Evolutionary conservation across 2,113 vertebrate species (phyloP), one percentile per base, ranked within the genome.

Genomic region (Malurus cyaneus): DNA sequence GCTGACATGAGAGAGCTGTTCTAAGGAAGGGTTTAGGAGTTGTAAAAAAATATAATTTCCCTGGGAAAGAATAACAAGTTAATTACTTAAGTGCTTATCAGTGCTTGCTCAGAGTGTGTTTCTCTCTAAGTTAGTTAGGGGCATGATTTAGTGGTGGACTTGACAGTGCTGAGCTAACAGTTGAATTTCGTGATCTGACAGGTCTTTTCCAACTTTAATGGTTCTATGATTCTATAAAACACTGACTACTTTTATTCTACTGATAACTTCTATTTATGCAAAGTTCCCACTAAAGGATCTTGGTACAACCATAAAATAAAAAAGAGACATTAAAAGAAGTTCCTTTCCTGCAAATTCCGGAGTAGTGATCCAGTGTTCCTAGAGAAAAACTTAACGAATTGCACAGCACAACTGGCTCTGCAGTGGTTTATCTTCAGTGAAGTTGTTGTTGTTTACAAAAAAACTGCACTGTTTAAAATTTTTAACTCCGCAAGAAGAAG

Each of bases 331-430:
- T 6, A 29, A 53, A 71, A 52, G 54, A 79, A 34, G 36, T 31
- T 64, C 0, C 2, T 71, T 81, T 69, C 19, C 21, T 50, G 46
- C 14, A 34, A 8, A 50, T 70, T 76, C 86, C 49, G 16, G 26
- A 59, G 31, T 23, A n/a, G 20, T 6, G 18, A 81, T 36, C 21
- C 31, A 8, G 25, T 36, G 12, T 78, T 77, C 53, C 36, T 88
- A 36, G 57, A 65, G 29, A 17, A 84, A 54, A 47, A 36, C 8
- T 17, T 39, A 36, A 17, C 1, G 2, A 76, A 65, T 62, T 16
- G 11, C 21, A 20, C 32, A 42, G 18, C 7, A 3, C 24, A 25
- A 0, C 62, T 81, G 76, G 26, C 28, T 47, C 0, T 50, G 36
- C 2, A 4, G 13, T 34, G 26, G 2, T 67, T 84, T 46, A 21